Evolutionary conservation across 2,113 vertebrate species (phyloP), one percentile per base, ranked within the genome.

Genomic region (Cebidichthys violaceus): DNA sequence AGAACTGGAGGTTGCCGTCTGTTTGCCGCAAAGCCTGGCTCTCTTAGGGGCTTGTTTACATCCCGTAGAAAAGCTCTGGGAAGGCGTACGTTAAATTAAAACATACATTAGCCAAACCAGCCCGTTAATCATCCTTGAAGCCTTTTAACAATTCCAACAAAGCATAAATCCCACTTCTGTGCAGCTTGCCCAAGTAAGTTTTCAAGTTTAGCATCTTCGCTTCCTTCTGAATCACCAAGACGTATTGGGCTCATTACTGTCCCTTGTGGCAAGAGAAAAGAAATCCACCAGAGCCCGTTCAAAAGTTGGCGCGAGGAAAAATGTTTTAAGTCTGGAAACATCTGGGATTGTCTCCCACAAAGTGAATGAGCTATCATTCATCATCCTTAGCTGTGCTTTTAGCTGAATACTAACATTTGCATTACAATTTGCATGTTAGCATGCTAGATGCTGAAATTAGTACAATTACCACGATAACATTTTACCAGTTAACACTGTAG

Each of bases 101-200:
- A 64, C 33, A 14, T 64, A 9, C 17, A 37, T 37, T 10, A 22
- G 31, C 61, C 33, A 37, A 35, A 62, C 29, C 15, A 60, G 14
- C 6, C 15, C 17, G 29, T 60, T 31, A 60, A 1, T 31, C 57
- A 31, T 22, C 18, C 17, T 64, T 37, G 61, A 64, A n/a, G 62
- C 62, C 37, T 41, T 50, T 50, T 50, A n/a, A n/a, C n/a, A 39
- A 41, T 64, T 35, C 33, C 60, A 64, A 62, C 60, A 69, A 67
- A 67, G 6, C 13, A 39, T 24, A 13, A 39, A 41, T 24, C n/a
- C 37, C 22, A 41, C 0, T 3, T 24, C 43, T 17, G 22, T 29
- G 15, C 50, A 4, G 10, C 45, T 35, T n/a, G 31, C 2, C 22
- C 6, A 15, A 47, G 17, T 47, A 35, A 6, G n/a, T n/a, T n/a